Conservation (phyloP, 2,888 invertebrate genomes). For the Epinotia brunnichana region DNA sequence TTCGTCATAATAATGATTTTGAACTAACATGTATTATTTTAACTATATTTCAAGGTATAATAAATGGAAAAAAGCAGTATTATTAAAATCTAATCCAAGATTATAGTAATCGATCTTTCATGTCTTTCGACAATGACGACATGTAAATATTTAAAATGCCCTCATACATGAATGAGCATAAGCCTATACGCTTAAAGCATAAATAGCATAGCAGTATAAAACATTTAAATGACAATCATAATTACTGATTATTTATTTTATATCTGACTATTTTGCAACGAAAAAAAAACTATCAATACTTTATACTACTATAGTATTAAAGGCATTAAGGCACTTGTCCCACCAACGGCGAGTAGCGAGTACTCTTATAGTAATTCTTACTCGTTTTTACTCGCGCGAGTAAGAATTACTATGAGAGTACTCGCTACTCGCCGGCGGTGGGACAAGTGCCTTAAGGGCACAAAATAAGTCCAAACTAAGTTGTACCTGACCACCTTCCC, state of each 20-base stretch:
- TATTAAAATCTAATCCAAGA: background rate
- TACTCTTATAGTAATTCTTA: no score
- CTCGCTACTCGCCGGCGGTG: no score
- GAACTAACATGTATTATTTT: no score
- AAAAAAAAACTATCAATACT: background rate
- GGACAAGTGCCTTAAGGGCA: no score
- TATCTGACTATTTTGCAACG: no score
- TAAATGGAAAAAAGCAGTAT: no score
- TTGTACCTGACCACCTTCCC: slow-evolving; percentile 6
- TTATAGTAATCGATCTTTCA: background rate
- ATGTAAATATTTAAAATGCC: background rate
- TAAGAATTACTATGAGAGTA: no score
- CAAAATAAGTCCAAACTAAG: background rate
- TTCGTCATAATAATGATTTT: no score
- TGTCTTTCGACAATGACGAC: background rate
- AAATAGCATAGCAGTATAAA: background rate
- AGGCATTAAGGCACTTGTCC: no score
- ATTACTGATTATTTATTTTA: background rate
- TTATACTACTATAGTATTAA: background rate
- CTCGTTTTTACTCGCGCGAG: no score
- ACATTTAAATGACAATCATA: background rate
- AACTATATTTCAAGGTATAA: no score
- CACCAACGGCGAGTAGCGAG: no score
- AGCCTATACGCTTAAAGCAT: background rate
- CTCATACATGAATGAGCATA: background rate